Evolutionary conservation across 2,113 vertebrate genomes (phyloP), one percentile per base, ranked within the genome.

Genomic region (Heterochromis multidens): DNA sequence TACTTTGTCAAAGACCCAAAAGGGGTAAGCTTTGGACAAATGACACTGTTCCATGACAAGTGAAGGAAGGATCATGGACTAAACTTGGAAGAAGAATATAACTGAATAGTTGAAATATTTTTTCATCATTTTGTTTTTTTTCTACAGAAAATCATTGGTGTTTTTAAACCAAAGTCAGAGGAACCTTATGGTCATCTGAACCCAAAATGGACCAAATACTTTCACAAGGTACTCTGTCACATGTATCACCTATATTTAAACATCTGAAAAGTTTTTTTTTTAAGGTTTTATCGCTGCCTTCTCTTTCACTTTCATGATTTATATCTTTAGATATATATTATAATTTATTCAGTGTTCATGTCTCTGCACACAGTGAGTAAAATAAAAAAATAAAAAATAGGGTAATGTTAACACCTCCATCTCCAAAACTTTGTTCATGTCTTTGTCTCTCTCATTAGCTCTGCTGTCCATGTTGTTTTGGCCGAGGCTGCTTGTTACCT

Each of bases 201-300:
- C 93, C 99, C 99, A 49, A 99, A 99, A 93, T 99, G 99, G 99
- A 99, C 98, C 96, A 99, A 99, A 95, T 99, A 98, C 82, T 97
- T 99, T 93, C 99, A 99, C 90, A 99, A 99, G 96, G 90, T 98
- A 80, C 95, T 96, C 94, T 74, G 95, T 96, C 40, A 96, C 95
- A 83, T 97, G 95, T 88, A 97, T 97, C 83, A 94, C 96, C 21
- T 92, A 93, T 59, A 29, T 74, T 21, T 52, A 29, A 52, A 52
- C 25, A 52, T 74, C 17, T 52, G 43, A 46, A 52, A 31, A 52
- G 25, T 31, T 37, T 37, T 43, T 43, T 43, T 12, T 43, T 37
- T 40, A 79, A 31, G 25, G 14, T 37, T 23, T 17, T 25, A 8
- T 29, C 21, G 1, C 31, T 31, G 11, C 21, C 17, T 12, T n/a